A percentile compares a stretch with the other conserved stretches of the same genome.
Evolutionary conservation across 1,140 invertebrate species (phyloP).

Genomic region (Propsilocerus akamusi): DNA sequence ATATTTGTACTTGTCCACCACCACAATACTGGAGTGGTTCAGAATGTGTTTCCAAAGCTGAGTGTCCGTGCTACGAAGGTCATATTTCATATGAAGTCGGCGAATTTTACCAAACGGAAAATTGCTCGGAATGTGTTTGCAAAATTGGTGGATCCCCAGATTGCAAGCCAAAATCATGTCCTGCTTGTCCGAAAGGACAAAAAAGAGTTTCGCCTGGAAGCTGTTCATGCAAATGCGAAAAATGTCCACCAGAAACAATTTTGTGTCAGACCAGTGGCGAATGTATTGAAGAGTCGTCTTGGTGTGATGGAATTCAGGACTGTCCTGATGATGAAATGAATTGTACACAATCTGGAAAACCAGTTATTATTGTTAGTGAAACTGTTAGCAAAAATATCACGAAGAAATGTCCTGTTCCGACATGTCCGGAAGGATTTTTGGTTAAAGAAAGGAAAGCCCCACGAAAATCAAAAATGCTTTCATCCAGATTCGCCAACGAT

Average conservation of each 20-base stretch:
- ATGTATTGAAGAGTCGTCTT: constrained; percentile 47
- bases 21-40: constrained; percentile 48
- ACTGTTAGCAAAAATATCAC: constrained; percentile 11
- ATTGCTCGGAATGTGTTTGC: constrained; percentile 62
- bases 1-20: constrained; percentile 26
- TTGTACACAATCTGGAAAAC: constrained; percentile 29
- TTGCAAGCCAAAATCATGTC: constrained; percentile 47
- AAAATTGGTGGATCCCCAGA: constrained; percentile 42
- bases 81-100: constrained; percentile 49
- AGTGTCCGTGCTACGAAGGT: constrained; percentile 58
- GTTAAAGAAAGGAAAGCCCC: constrained; percentile 8
- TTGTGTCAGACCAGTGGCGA: constrained; percentile 55
- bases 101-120: constrained; percentile 39
- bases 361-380: constrained; percentile 9
- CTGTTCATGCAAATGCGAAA: constrained; percentile 56
- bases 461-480: background rate
- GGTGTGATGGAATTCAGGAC: constrained; percentile 69
- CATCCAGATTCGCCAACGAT: constrained; percentile 5
- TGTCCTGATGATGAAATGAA: constrained; percentile 67
- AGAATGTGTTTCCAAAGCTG: constrained; percentile 39
- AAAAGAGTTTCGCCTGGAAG: constrained; percentile 20
- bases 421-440: constrained; percentile 35
- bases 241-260: constrained; percentile 39
- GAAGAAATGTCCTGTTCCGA: constrained; percentile 22
- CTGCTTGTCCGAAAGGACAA: constrained; percentile 33